Percentiles rank a stretch among this genome's conserved stretches.
Conservation (phyloP, 2,888 invertebrate genomes). For the Callinectes sapidus region DNA sequence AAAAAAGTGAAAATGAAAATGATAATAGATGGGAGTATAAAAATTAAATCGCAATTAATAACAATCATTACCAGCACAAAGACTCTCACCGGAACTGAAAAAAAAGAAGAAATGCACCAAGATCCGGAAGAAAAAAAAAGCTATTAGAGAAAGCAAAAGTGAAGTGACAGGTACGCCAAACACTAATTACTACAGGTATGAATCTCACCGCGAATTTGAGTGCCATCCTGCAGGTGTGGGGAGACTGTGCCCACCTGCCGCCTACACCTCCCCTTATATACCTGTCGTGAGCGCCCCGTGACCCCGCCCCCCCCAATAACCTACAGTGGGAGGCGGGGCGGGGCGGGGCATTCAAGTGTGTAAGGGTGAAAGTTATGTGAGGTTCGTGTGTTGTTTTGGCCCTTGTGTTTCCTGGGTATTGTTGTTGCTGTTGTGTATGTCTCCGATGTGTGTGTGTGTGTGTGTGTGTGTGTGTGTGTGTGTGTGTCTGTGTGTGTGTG, state of each 20-base stretch:
- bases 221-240: not conserved
- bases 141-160: not conserved
- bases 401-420: no score
- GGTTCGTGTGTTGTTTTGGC: not conserved
- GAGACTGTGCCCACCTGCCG: not conserved
- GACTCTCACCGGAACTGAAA: not conserved
- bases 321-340: not conserved
- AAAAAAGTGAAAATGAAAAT: no score
- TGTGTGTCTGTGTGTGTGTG: not conserved
- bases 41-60: not conserved
- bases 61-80: no score
- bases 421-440: slow-evolving; percentile 6
- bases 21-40: no score
- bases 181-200: not conserved
- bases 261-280: slow-evolving; percentile 4
- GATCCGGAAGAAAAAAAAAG: not conserved
- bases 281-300: not conserved
- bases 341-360: not conserved
- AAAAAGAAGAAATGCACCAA: not conserved
- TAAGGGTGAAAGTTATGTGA: not conserved
- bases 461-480: slow-evolving; percentile 25
- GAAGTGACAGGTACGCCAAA: not conserved
- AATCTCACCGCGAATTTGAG: slow-evolving; percentile 16
- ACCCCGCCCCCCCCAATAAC: not conserved
- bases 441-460: slow-evolving; percentile 15